Conservation (phyloP, 2,888 invertebrate genomes). For the Agrypnus murinus region DNA sequence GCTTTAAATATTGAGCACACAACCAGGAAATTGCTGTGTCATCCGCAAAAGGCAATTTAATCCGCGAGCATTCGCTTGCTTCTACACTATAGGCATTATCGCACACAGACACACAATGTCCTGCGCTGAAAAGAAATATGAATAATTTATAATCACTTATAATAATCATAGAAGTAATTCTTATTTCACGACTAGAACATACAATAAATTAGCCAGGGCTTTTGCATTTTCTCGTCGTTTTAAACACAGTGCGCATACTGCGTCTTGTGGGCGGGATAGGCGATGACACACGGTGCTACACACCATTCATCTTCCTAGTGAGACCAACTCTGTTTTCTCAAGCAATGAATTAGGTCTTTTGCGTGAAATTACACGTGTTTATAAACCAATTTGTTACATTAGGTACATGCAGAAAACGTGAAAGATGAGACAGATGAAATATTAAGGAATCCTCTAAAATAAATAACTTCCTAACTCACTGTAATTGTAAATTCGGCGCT, state of each 20-base stretch:
- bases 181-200: slow-evolving; percentile 24
- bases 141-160: slow-evolving; percentile 29
- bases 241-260: slow-evolving; percentile 34
- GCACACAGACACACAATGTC: not conserved
- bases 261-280: slow-evolving; percentile 52
- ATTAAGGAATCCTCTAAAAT: not conserved
- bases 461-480: not conserved
- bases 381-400: slow-evolving; percentile 26
- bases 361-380: slow-evolving; percentile 28
- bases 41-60: slow-evolving; percentile 5
- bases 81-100: not conserved
- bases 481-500: not conserved
- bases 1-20: too few relatives aligned
- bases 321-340: slow-evolving; percentile 32
- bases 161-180: slow-evolving; percentile 15
- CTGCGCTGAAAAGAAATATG: slow-evolving; percentile 13
- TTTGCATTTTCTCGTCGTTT: slow-evolving; percentile 40
- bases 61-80: not conserved
- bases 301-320: slow-evolving; percentile 53
- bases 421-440: too few relatives aligned
- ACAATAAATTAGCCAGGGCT: slow-evolving; percentile 51
- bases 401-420: not conserved
- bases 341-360: slow-evolving; percentile 47
- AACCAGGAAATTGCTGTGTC: not conserved
- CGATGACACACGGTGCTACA: slow-evolving; percentile 53